Percentiles rank a stretch among this genome's conserved stretches.
phyloP scores from a whole-genome alignment of 23 tunicate species.

The Styela plicata region DNA sequence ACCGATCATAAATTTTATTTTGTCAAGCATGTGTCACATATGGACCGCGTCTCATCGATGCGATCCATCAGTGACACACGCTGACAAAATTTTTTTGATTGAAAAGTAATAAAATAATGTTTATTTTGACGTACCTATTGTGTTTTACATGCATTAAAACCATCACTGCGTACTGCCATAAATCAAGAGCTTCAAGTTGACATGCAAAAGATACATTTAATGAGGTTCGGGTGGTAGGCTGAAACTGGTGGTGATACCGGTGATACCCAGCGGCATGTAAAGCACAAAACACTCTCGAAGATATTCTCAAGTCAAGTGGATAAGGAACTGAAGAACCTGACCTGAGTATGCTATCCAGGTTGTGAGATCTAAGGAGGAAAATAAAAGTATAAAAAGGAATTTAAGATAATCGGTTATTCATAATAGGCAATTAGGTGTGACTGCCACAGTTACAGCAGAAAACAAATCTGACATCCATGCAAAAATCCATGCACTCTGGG shows the following conservation, averaged over 20 bases:
- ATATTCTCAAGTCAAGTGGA: slow-evolving; percentile 57
- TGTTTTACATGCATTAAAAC: slow-evolving; percentile 61
- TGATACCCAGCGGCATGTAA: slow-evolving; percentile 52
- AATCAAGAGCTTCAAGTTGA: slow-evolving; percentile 58
- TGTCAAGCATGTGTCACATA: too few relatives aligned
- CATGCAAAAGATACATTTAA: slow-evolving; percentile 58
- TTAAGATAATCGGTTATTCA: too few relatives aligned
- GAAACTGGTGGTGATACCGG: slow-evolving; percentile 19
- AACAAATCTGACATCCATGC: too few relatives aligned
- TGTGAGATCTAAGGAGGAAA: slow-evolving; percentile 49
- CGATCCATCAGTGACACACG: too few relatives aligned
- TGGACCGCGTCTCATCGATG: too few relatives aligned
- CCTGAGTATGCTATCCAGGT: slow-evolving; percentile 48
- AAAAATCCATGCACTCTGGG: too few relatives aligned
- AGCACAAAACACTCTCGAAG: slow-evolving; percentile 57
- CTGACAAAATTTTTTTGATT: too few relatives aligned
- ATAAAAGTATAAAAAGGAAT: background rate
- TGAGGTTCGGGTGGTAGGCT: background rate
- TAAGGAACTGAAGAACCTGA: slow-evolving; percentile 46
- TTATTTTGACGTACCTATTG: too few relatives aligned
- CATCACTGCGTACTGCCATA: slow-evolving; percentile 59
- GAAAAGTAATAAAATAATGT: too few relatives aligned
- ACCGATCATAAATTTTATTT: too few relatives aligned
- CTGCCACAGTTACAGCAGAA: too few relatives aligned
- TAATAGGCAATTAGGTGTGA: too few relatives aligned